Base-by-base conservation (phyloP, 2,888 invertebrate genomes). In the Dryobotodes eremita region DNA sequence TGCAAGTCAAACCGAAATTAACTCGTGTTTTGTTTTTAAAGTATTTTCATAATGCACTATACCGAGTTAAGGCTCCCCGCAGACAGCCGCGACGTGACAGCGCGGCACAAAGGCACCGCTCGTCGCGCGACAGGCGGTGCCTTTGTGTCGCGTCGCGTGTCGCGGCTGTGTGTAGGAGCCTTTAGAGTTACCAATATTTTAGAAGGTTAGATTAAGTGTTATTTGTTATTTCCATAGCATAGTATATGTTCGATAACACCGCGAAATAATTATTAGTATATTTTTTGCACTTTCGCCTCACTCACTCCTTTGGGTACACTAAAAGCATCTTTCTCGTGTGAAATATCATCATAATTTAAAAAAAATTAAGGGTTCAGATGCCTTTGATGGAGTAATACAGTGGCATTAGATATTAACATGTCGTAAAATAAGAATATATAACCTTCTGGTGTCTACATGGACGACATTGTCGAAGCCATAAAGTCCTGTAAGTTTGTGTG, bases 261-360 rank as follows among this genome's bases (percentile, higher is more conserved):
- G 26, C 17, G 23, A 42, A 59, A 73, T 55, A 55, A 17, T 23
- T 15, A 17, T 23, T 15, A 20, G n/a, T 8, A 6, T 68, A 55
- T 26, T 72, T 74, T 77, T 57, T 36, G 15, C 55, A 79, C 75
- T 77, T 82, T 65, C n/a, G 59, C 55, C 57, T 69, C 53, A 50
- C 71, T 46, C 70, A 15, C n/a, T 68, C 69, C 57, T 59, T 62
- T 69, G 62, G 68, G 48, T 66, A 77, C 68, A 68, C 71, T 71
- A 65, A 78, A 82, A 79, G 71, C 70, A 59, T 65, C 20, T 61
- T 69, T 68, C 20, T 73, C 59, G 71, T 70, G 23, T 75, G 64
- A 74, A 79, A 72, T 79, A 82, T 73, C 23, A 69, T 71, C 66
- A 73, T 71, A 73, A 71, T 75, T 65, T 72, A 46, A 11, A 68